Evolutionary conservation across 1,140 invertebrate species (phyloP).

Genomic region (Mercenaria mercenaria): DNA sequence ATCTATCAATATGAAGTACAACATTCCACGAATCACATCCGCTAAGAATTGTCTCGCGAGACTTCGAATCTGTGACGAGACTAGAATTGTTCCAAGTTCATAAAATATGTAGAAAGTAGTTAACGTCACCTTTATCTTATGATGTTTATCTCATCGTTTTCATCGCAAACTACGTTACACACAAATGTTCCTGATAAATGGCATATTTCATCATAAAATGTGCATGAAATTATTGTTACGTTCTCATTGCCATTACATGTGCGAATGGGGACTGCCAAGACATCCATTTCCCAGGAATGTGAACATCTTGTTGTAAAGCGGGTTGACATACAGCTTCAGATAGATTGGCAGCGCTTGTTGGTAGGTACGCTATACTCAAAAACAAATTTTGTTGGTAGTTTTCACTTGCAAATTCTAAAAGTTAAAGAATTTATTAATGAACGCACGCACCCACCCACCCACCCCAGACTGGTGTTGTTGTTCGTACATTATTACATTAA

Average conservation of each 20-base stretch:
- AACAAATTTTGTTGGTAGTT: too few relatives aligned
- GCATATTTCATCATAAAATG: conserved; percentile 19
- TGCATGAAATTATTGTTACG: conserved; percentile 29
- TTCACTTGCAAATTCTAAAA: too few relatives aligned
- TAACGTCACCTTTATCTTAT: too few relatives aligned
- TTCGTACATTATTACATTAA: too few relatives aligned
- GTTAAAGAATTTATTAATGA: too few relatives aligned
- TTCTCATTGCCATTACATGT: neutral
- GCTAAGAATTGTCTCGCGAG: neutral
- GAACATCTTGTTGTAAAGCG: neutral
- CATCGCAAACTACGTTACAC: neutral
- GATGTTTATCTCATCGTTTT: too few relatives aligned
- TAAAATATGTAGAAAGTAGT: neutral
- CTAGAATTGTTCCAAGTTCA: neutral
- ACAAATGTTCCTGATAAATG: conserved; percentile 38
- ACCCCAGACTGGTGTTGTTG: too few relatives aligned
- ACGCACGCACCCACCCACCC: too few relatives aligned
- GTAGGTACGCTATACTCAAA: too few relatives aligned
- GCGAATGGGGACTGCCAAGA: neutral
- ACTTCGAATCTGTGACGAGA: neutral
- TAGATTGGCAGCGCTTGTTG: too few relatives aligned
- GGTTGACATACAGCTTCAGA: neutral
- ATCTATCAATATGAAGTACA: neutral
- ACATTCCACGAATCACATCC: neutral
- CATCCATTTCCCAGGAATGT: conserved; percentile 2